phyloP scores from a whole-genome alignment of 2,113 vertebrate species.

The Lophochroa leadbeateri region DNA sequence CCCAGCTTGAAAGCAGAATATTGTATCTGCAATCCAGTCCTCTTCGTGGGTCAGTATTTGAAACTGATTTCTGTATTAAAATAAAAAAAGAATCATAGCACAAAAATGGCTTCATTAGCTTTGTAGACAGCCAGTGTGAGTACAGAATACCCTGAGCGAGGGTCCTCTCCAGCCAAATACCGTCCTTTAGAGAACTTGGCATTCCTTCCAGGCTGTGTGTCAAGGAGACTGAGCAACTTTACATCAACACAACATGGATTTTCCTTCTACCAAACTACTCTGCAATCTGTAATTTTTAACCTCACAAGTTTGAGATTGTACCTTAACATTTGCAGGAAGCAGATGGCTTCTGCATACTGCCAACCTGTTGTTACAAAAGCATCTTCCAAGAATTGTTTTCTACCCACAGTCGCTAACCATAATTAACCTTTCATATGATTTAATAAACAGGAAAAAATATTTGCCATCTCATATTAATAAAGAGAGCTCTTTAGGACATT shows the following conservation, averaged over 20 bases:
- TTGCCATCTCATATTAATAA: constrained; percentile 73
- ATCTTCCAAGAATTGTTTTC: constrained; percentile 82
- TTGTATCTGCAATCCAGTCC: constrained; percentile 40
- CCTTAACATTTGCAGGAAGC: constrained; percentile 83
- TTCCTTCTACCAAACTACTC: constrained; percentile 72
- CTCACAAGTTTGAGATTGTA: constrained; percentile 81
- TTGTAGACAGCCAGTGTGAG: constrained; percentile 56
- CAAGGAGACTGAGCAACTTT: constrained; percentile 78
- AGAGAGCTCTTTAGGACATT: constrained; percentile 61
- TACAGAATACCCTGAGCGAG: constrained; percentile 65
- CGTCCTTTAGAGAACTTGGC: constrained; percentile 66
- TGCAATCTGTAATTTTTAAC: constrained; percentile 81
- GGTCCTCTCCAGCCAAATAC: constrained; percentile 67
- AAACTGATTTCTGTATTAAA: constrained; percentile 40
- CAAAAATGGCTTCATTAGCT: constrained; percentile 69
- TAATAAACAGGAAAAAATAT: constrained; percentile 80
- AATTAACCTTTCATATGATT: constrained; percentile 80
- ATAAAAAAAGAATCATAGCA: neutral
- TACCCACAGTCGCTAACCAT: constrained; percentile 74
- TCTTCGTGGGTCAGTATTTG: constrained; percentile 49
- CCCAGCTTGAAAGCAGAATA: constrained; percentile 22
- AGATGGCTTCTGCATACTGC: constrained; percentile 81
- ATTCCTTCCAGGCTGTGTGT: constrained; percentile 69
- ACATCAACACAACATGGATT: constrained; percentile 77
- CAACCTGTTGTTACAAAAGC: constrained; percentile 83